A percentile compares a stretch with the other conserved stretches of the same genome.
Conservation (phyloP, 2,113 vertebrate genomes). For the Telmatochromis brichardi region DNA sequence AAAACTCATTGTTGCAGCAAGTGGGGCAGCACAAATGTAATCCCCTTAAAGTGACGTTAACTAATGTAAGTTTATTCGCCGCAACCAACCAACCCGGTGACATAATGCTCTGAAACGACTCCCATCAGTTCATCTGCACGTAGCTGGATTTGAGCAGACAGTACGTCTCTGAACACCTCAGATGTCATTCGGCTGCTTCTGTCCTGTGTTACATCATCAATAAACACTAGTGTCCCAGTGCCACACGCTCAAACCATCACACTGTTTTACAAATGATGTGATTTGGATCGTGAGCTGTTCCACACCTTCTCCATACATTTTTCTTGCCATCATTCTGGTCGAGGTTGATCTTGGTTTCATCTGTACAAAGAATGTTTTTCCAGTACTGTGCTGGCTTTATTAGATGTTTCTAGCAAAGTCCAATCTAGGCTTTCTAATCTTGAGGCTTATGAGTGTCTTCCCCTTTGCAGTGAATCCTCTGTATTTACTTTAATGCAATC, state of each 20-base stretch:
- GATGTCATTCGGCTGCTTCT: neutral
- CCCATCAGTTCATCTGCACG: neutral
- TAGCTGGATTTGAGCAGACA: neutral
- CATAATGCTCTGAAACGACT: neutral
- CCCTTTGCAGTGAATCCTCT: neutral
- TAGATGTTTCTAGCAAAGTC: neutral
- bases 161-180: neutral
- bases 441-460: neutral
- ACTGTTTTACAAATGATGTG: neutral
- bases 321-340: neutral
- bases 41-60: neutral
- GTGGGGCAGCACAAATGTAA: neutral
- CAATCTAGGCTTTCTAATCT: neutral
- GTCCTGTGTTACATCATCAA: neutral
- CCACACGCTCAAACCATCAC: neutral
- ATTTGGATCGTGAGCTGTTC: neutral
- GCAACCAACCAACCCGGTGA: neutral
- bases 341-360: neutral
- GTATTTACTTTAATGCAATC: neutral
- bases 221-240: neutral
- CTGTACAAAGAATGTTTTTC: neutral
- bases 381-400: neutral
- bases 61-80: neutral
- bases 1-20: neutral
- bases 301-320: neutral